phyloP scores from a whole-genome alignment of 2,888 invertebrate genomes.

The Troides oblongomaculatus region DNA sequence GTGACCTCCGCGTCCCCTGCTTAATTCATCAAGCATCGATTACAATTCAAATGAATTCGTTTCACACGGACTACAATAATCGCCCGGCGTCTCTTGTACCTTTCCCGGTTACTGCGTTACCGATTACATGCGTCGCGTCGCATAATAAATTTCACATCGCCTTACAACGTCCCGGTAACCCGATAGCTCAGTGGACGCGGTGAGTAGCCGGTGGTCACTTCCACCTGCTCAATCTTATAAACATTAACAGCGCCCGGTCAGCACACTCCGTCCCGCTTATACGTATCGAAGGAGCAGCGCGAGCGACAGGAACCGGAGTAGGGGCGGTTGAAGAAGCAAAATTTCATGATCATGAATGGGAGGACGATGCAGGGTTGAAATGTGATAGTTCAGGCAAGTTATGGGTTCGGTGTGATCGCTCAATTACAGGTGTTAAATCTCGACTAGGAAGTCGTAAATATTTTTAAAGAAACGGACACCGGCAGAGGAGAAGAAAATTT shows the following conservation, averaged over 20 bases:
- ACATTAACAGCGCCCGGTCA: conserved; percentile 40
- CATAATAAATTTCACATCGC: conserved; percentile 68
- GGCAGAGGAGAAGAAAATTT: conserved; percentile 18
- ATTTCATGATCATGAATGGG: conserved; percentile 43
- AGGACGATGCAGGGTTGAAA: conserved; percentile 58
- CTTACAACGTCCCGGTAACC: conserved; percentile 54
- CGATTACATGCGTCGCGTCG: conserved; percentile 48
- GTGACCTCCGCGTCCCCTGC: conserved; percentile 51
- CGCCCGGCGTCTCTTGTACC: conserved; percentile 45
- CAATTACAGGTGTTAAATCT: conserved; percentile 70
- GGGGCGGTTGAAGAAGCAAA: conserved; percentile 44
- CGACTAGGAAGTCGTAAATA: conserved; percentile 72
- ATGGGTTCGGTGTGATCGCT: conserved; percentile 67
- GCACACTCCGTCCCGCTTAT: conserved; percentile 36
- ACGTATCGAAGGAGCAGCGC: not conserved
- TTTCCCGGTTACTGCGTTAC: conserved; percentile 66
- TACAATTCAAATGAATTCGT: conserved; percentile 69
- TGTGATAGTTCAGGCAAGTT: conserved; percentile 66
- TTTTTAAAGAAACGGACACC: conserved; percentile 30
- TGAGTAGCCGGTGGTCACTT: conserved; percentile 75
- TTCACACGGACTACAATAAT: conserved; percentile 66
- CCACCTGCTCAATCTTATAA: conserved; percentile 57
- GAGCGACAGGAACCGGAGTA: conserved; percentile 39
- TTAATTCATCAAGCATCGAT: conserved; percentile 54
- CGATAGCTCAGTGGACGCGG: conserved; percentile 50